phyloP scores from a whole-genome alignment of 2,113 vertebrate genomes.

The Tricholaema leucomelas region DNA sequence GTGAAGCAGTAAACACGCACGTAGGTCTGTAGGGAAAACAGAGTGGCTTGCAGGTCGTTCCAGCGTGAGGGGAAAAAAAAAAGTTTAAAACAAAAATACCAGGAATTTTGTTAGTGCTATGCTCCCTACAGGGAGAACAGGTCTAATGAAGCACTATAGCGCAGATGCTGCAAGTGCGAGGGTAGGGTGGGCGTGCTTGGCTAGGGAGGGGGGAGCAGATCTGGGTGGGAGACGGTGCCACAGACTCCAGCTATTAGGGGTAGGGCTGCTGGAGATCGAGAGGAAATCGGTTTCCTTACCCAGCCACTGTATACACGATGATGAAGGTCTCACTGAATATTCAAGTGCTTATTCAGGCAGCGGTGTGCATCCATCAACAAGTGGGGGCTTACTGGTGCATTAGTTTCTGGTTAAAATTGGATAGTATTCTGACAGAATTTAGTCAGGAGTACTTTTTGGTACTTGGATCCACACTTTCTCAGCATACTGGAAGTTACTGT shows the following conservation, averaged over 20 bases:
- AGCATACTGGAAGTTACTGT: neutral
- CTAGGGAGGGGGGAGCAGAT: neutral
- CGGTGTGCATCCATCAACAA: neutral
- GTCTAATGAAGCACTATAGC: neutral
- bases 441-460: neutral
- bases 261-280: neutral
- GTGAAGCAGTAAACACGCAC: neutral
- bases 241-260: neutral
- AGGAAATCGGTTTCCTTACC: neutral
- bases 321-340: neutral
- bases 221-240: neutral
- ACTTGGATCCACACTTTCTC: neutral
- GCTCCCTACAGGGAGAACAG: neutral
- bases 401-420: neutral
- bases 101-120: neutral
- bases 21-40: neutral
- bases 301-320: neutral
- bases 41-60: neutral
- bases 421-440: neutral
- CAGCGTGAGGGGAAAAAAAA: neutral
- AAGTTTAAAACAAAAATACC: too few species aligned
- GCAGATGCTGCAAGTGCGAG: neutral
- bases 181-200: neutral
- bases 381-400: neutral
- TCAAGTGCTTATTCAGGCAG: neutral